Evolutionary conservation across 2,888 invertebrate species (phyloP).

Genomic region (Antitype chi): DNA sequence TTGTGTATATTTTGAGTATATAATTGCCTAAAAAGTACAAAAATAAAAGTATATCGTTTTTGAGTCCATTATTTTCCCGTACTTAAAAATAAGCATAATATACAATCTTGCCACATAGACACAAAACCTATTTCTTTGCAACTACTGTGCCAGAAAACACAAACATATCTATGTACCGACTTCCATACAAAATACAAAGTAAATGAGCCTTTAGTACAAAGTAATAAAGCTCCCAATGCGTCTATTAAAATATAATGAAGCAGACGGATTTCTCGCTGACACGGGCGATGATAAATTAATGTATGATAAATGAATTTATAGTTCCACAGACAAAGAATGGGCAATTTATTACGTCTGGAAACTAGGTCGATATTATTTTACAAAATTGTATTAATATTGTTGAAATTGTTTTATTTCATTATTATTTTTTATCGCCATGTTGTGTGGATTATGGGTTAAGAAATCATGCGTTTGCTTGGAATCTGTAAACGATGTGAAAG

Average conservation of each 20-base stretch:
- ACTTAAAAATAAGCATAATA: neutral
- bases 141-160: constrained; percentile 25
- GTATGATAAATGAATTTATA: constrained; percentile 67
- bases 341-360: constrained; percentile 58
- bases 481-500: neutral
- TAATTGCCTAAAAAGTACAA: too few relatives aligned
- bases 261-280: constrained; percentile 64
- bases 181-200: constrained; percentile 11
- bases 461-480: neutral
- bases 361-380: constrained; percentile 60
- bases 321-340: constrained; percentile 62
- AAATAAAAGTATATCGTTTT: too few relatives aligned
- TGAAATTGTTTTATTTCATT: constrained; percentile 38
- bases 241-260: constrained; percentile 47
- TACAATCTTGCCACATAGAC: constrained; percentile 16
- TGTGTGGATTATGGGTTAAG: neutral
- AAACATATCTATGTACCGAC: neutral
- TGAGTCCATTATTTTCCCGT: neutral
- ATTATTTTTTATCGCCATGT: constrained; percentile 18
- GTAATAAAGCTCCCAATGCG: constrained; percentile 37
- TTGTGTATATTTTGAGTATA: too few relatives aligned
- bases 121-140: constrained; percentile 16
- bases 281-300: constrained; percentile 66
- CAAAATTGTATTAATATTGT: constrained; percentile 51
- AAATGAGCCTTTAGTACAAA: constrained; percentile 44